These are phyloP conservation scores for Oreochromis mossambicus DNA, from an alignment of 2,797 vertebrate species.

Conservation along the genomic window DNA sequence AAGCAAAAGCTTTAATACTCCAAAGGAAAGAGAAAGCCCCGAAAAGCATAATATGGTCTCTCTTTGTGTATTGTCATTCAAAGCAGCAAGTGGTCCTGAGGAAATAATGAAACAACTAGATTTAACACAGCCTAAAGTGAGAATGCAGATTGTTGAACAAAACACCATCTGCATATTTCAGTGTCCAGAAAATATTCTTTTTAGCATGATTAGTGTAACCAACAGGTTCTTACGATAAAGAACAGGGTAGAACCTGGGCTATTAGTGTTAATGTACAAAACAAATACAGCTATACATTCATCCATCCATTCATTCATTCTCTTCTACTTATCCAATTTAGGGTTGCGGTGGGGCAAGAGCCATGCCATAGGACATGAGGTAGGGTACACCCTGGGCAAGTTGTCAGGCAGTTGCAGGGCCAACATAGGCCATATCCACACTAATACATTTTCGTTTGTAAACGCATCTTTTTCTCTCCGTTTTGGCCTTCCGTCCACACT, in stretches of 20 bases:
- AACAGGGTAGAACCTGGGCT: background rate
- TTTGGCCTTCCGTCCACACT: too few species aligned
- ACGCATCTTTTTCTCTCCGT: too few species aligned
- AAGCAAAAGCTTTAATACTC: background rate
- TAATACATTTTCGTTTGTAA: too few species aligned
- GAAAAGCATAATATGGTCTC: background rate
- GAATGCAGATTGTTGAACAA: background rate
- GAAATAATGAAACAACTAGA: background rate
- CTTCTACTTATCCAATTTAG: background rate
- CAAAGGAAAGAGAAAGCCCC: background rate
- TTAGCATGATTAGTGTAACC: background rate
- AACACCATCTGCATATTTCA: background rate
- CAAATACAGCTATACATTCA: background rate
- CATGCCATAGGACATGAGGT: background rate
- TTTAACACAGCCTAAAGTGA: background rate
- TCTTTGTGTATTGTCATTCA: background rate
- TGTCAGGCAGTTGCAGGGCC: background rate
- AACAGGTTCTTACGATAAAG: background rate
- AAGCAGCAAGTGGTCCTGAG: background rate
- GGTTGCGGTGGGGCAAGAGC: background rate
- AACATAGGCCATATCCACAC: background rate
- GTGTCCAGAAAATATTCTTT: background rate
- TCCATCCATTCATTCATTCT: background rate
- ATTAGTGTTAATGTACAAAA: background rate
- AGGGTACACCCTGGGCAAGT: background rate